phyloP scores from a whole-genome alignment of 92 coral and sea anemone species.

The Epizoanthus rinbou region DNA sequence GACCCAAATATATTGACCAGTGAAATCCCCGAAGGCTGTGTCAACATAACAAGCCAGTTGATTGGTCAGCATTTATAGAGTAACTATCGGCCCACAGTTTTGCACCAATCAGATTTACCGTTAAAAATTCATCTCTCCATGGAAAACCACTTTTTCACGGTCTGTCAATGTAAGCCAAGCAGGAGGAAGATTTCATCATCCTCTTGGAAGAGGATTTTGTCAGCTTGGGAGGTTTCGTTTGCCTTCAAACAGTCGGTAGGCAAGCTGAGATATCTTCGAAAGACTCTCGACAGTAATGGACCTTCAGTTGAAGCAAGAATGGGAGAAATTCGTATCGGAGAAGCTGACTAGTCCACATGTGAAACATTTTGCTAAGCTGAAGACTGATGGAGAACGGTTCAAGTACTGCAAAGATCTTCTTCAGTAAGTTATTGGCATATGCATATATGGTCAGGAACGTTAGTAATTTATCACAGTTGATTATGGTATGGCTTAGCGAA shows the following conservation, averaged over 20 bases:
- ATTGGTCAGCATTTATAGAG: constrained; percentile 12
- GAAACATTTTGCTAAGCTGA: constrained; percentile 79
- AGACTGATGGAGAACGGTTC: constrained; percentile 83
- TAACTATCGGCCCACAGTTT: constrained; percentile 8
- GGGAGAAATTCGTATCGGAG: constrained; percentile 83
- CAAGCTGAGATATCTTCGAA: background rate
- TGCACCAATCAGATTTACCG: constrained; percentile 16
- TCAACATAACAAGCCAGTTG: constrained; percentile 2
- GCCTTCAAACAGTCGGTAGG: constrained; percentile 6
- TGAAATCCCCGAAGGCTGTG: background rate
- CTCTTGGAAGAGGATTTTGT: constrained; percentile 1
- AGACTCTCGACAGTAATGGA: constrained; percentile 47
- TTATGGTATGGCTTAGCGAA: background rate
- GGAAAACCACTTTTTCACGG: constrained; percentile 40
- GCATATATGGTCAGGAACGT: background rate
- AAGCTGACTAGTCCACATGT: constrained; percentile 71
- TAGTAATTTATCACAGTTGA: background rate
- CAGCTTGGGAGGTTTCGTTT: background rate
- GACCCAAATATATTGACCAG: too few species aligned
- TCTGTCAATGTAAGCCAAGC: constrained; percentile 12
- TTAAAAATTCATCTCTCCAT: constrained; percentile 7
- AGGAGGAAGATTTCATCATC: constrained; percentile 29
- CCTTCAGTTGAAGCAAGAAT: constrained; percentile 67
- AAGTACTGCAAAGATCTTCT: constrained; percentile 75
- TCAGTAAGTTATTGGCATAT: constrained; percentile 56